A percentile compares a stretch with the other conserved stretches of the same genome.
Evolutionary conservation across 2,113 vertebrate genomes (phyloP).

Genomic region (Passerina amoena): DNA sequence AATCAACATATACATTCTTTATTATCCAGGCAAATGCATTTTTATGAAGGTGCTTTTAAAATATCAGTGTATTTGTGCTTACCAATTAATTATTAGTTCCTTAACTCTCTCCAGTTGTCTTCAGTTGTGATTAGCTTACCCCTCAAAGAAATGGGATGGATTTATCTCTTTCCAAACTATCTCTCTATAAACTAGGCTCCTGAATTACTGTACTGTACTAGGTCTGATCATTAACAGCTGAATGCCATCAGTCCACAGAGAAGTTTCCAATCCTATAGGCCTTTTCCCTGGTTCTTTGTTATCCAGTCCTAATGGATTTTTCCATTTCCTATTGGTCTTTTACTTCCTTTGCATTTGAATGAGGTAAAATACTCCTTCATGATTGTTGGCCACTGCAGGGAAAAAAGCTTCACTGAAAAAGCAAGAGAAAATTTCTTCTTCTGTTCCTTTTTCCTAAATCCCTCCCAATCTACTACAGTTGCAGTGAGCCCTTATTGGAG

Average conservation of each 20-base stretch:
- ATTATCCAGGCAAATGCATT: background rate
- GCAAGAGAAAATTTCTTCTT: background rate
- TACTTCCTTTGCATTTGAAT: background rate
- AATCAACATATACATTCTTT: background rate
- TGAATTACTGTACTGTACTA: background rate
- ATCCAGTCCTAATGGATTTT: background rate
- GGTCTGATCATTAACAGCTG: background rate
- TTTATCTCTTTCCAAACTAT: background rate
- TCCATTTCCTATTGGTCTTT: background rate
- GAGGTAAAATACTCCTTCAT: background rate
- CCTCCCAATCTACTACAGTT: background rate
- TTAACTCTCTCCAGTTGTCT: background rate
- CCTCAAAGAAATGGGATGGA: background rate
- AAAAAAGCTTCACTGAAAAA: background rate
- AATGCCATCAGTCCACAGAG: background rate
- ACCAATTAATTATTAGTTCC: background rate
- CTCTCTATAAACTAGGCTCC: background rate
- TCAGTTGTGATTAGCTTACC: background rate
- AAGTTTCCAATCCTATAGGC: background rate
- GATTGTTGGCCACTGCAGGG: background rate
- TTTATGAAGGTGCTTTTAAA: background rate
- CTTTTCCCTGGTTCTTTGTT: background rate
- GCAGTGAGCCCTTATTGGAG: background rate
- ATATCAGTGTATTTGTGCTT: background rate
- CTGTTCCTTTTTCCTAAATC: too few species aligned